These are phyloP conservation scores for Euura lappo DNA, from an alignment of 1,140 invertebrate genomes.

Conservation along the genomic window DNA sequence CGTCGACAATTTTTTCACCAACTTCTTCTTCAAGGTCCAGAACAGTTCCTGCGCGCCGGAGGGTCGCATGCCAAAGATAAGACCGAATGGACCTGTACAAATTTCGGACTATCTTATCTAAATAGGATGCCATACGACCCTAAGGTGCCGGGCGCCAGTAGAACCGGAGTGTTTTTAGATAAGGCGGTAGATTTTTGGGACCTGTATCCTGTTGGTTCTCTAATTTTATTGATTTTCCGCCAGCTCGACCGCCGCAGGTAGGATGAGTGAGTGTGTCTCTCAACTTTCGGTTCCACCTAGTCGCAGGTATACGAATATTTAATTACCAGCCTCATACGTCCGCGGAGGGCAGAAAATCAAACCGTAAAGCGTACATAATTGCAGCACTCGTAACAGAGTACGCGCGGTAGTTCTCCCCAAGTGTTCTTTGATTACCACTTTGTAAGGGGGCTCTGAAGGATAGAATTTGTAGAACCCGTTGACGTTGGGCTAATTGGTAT, in stretches of 20 bases:
- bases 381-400: no score
- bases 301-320: no score
- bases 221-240: no score
- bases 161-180: conserved; percentile 29
- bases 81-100: conserved; percentile 19
- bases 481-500: not conserved
- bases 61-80: not conserved
- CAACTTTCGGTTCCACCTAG: no score
- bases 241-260: no score
- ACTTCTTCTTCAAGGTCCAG: not conserved
- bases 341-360: no score
- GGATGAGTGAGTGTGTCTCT: no score
- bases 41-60: not conserved
- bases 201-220: not conserved
- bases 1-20: not conserved
- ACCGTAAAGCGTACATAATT: no score
- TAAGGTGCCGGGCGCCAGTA: conserved; percentile 32
- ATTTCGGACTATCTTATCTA: conserved; percentile 45
- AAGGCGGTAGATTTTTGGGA: conserved; percentile 36
- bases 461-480: not conserved
- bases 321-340: no score
- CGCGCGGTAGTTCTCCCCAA: no score
- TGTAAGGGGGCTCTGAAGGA: no score
- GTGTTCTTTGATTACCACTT: no score
- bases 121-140: conserved; percentile 35